Base-by-base conservation (phyloP, 2,113 vertebrate species). In the Collichthys lucidus region DNA sequence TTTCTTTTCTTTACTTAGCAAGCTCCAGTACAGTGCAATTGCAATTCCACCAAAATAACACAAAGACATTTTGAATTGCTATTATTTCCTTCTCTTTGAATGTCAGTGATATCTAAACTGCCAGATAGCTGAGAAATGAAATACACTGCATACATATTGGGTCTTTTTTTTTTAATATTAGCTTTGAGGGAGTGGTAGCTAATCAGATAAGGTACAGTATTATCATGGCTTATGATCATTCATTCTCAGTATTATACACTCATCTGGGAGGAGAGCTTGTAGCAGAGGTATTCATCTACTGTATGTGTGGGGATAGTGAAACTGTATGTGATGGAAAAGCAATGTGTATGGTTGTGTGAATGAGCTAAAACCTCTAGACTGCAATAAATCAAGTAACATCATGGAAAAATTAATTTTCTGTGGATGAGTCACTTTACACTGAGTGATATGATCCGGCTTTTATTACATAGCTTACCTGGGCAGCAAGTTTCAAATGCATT, bases 201-300 rank as follows among this genome's bases (percentile, higher is more conserved):
- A 82, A 83, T 85, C 67, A 69, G 61, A 81, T 92, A 88, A 90
- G 83, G 68, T 84, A 80, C 90, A 91, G 92, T 92, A 86, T 92
- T 92, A 89, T 79, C 35, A 44, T 66, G 65, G 72, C 26, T 85
- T 79, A 74, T 83, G 64, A 83, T 91, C 68, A 73, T 86, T 84
- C 59, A 44, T 89, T 74, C 81, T 90, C 85, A 89, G 88, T 92
- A 90, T 89, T 89, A 86, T 57, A 81, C 71, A 67, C 72, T 91
- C 69, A 79, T 82, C 75, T 69, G 66, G 69, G 50, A 81, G 57
- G 70, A 49, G 31, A 69, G 26, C 15, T 50, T 61, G n/a, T n/a
- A 84, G 61, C 55, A 22, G 77, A 68, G 73, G 52, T 14, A 59
- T 79, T 62, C 65, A 55, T 73, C 35, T 59, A 57, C n/a, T 66